Evolutionary conservation across 2,797 vertebrate species (phyloP).

Genomic region (Sebastes matsubarae): DNA sequence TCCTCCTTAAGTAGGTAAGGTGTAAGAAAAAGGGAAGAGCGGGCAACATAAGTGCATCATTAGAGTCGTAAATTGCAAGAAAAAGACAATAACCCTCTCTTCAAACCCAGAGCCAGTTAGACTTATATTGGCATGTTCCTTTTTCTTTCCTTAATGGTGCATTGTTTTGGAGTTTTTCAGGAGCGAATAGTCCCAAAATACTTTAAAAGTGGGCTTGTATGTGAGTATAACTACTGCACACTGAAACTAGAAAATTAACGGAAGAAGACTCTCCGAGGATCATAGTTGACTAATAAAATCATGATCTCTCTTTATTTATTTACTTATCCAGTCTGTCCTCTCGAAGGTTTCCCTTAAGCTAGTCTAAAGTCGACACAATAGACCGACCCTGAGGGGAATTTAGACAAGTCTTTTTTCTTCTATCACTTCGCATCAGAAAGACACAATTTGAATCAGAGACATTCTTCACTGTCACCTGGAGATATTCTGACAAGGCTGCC

Average conservation of each 20-base stretch:
- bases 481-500: slow-evolving; percentile 24
- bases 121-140: slow-evolving; percentile 55
- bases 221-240: background rate
- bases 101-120: slow-evolving; percentile 81
- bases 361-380: slow-evolving; percentile 28
- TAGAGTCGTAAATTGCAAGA: slow-evolving; percentile 98
- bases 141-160: slow-evolving; percentile 55
- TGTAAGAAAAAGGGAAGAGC: slow-evolving; percentile 99
- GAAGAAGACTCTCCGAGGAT: background rate
- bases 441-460: slow-evolving; percentile 27
- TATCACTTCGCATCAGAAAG: slow-evolving; percentile 20
- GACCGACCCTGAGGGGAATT: slow-evolving; percentile 46
- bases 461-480: slow-evolving; percentile 35
- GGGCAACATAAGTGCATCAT: slow-evolving; percentile 99
- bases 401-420: slow-evolving; percentile 26
- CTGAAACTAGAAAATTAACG: background rate
- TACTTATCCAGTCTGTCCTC: slow-evolving; percentile 38
- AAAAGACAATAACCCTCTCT: slow-evolving; percentile 96
- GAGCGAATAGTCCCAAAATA: slow-evolving; percentile 3
- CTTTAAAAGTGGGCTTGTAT: slow-evolving; percentile 1
- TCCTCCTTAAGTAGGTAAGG: slow-evolving; percentile 99
- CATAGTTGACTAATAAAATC: background rate
- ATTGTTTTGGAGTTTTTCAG: slow-evolving; percentile 31
- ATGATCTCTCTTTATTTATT: slow-evolving; percentile 35
- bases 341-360: slow-evolving; percentile 30